phyloP scores from a whole-genome alignment of 1,140 invertebrate genomes.

The Dryas iulia region DNA sequence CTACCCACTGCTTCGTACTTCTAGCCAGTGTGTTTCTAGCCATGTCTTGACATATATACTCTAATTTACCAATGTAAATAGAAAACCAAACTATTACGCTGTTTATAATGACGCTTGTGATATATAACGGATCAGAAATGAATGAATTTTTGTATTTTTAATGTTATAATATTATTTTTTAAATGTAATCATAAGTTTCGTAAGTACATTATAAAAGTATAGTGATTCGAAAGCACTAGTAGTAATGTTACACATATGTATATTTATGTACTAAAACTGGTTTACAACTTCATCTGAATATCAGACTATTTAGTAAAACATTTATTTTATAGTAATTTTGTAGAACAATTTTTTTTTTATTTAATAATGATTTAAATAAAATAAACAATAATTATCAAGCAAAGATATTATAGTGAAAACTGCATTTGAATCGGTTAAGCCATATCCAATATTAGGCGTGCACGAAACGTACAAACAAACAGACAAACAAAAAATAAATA shows the following conservation, averaged over 20 bases:
- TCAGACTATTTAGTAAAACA: too few relatives aligned
- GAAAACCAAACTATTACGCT: constrained; percentile 42
- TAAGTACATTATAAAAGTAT: background rate
- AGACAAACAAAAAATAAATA: too few relatives aligned
- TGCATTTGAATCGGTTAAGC: too few relatives aligned
- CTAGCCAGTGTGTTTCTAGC: constrained; percentile 60
- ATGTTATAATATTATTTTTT: background rate
- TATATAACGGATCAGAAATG: constrained; percentile 7
- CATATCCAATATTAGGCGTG: too few relatives aligned
- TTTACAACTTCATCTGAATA: too few relatives aligned
- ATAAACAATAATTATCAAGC: too few relatives aligned
- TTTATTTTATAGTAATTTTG: too few relatives aligned
- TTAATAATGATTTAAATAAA: too few relatives aligned
- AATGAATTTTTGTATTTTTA: constrained; percentile 6
- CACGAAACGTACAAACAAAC: too few relatives aligned
- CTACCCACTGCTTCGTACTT: constrained; percentile 86
- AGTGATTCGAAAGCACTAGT: background rate
- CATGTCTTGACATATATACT: constrained; percentile 71
- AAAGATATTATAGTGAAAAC: too few relatives aligned
- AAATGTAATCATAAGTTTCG: background rate
- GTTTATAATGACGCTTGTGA: constrained; percentile 53
- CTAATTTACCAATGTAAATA: constrained; percentile 62
- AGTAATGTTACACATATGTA: background rate
- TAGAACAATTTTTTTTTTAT: too few relatives aligned
- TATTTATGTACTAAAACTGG: too few relatives aligned